These are phyloP conservation scores for Hydrochoerus hydrochaeris DNA, from an alignment of 2,113 vertebrate genomes.

Conservation along the genomic window DNA sequence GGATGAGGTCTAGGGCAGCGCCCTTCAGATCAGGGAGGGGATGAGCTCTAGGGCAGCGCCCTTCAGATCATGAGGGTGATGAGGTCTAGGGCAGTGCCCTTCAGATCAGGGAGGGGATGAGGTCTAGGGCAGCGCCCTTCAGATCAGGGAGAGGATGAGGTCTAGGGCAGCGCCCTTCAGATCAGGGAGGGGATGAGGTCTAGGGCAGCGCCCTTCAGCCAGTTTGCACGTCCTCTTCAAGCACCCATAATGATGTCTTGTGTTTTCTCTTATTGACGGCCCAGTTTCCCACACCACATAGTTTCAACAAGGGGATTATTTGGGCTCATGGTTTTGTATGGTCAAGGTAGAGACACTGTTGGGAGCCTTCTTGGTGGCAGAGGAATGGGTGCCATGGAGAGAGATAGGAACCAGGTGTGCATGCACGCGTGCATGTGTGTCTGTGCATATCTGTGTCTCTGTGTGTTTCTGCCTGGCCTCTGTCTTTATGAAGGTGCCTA, in stretches of 20 bases:
- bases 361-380: neutral
- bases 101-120: no score
- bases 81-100: no score
- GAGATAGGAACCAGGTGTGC: neutral
- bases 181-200: no score
- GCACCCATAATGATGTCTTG: rapidly evolving
- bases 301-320: neutral
- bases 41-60: no score
- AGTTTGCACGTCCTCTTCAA: rapidly evolving
- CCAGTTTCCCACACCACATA: neutral
- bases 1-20: no score
- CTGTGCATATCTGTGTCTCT: neutral
- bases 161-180: no score
- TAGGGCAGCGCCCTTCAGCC: no score
- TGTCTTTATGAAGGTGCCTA: neutral
- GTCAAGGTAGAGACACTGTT: neutral
- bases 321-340: neutral
- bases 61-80: no score
- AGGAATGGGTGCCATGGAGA: neutral
- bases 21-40: no score
- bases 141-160: no score
- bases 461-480: neutral
- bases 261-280: neutral
- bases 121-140: no score
- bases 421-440: neutral